Evolutionary conservation across 2,797 vertebrate genomes (phyloP).

Genomic region (Lagorchestes hirsutus): DNA sequence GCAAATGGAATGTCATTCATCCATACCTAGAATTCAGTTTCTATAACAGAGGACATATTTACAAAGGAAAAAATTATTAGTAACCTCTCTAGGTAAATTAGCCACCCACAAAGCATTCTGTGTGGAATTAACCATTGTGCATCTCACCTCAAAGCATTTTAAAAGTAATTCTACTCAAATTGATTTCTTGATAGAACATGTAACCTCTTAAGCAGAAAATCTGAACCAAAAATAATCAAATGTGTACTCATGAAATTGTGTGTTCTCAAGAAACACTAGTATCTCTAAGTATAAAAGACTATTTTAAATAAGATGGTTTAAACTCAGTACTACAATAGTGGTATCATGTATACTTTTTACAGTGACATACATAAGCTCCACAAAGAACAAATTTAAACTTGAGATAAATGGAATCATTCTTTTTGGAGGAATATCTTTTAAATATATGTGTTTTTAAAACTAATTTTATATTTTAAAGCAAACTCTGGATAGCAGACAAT

Average conservation of each 20-base stretch:
- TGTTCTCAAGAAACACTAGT: constrained; percentile 38
- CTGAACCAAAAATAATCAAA: not conserved
- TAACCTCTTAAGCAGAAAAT: constrained; percentile 21
- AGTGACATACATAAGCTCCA: not conserved
- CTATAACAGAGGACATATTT: constrained; percentile 13
- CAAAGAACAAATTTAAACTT: constrained; percentile 9
- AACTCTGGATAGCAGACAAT: constrained; percentile 21
- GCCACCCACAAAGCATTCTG: not conserved
- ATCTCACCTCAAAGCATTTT: not conserved
- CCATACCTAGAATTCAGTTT: not conserved
- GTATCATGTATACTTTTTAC: not conserved
- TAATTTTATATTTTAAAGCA: not conserved
- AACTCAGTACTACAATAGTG: constrained; percentile 7
- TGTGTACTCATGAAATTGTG: constrained; percentile 32
- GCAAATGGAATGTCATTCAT: not conserved
- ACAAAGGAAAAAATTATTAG: not conserved
- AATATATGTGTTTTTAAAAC: not conserved
- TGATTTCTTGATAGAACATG: not conserved
- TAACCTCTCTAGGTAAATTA: constrained; percentile 30
- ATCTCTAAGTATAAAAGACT: not conserved
- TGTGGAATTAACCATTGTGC: not conserved
- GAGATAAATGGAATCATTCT: constrained; percentile 14
- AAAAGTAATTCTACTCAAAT: not conserved
- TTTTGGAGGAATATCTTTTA: not conserved
- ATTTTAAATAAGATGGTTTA: constrained; percentile 22